Base-by-base conservation (phyloP, 1,140 invertebrate genomes). In the Belonocnema kinseyi region DNA sequence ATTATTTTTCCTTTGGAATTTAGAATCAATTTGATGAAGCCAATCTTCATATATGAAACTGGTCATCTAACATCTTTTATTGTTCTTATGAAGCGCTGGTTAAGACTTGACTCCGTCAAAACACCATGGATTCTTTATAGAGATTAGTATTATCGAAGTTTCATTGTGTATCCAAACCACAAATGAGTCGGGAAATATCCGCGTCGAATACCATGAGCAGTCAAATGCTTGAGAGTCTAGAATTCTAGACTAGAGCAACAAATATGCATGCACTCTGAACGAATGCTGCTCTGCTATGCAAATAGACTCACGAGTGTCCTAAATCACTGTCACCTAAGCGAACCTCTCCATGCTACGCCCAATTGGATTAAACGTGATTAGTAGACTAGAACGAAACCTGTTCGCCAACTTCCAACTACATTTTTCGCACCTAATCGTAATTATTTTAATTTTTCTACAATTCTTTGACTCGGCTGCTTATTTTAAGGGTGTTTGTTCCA, bases 351-450 rank as follows among this genome's bases (percentile, higher is more conserved):
- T 40, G 61, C 26, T 66, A 66, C 61, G 61, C 61, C 61, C 61
- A 66, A 66, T 66, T 66, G 61, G 61, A 66, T 66, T n/a, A 66
- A 66, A 66, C 33, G 61, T 66, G 61, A 66, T 66, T 66, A 66
- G 61, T 66, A 66, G 61, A 66, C 61, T 66, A 66, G 61, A 66
- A 66, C 61, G 61, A 66, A 66, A 66, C 61, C 40, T 66, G 61
- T 66, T 66, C 61, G 61, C 61, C 61, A 66, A 66, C 56, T 58
- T 21, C n/a, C 19, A 58, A 58, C 58, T 66, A 33, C 33, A 66
- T 66, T 66, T 66, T 66, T 66, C 26, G 21, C 7, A n/a, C 26
- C 3, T 11, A 33, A 26, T 16, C 58, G 58, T 33, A 66, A 66
- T 33, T 66, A 61, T 61, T 19, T 61, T 21, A 16, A 33, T 66